Evolutionary conservation across 2,888 invertebrate species (phyloP).

Genomic region (Drosophila fulvimacula): DNA sequence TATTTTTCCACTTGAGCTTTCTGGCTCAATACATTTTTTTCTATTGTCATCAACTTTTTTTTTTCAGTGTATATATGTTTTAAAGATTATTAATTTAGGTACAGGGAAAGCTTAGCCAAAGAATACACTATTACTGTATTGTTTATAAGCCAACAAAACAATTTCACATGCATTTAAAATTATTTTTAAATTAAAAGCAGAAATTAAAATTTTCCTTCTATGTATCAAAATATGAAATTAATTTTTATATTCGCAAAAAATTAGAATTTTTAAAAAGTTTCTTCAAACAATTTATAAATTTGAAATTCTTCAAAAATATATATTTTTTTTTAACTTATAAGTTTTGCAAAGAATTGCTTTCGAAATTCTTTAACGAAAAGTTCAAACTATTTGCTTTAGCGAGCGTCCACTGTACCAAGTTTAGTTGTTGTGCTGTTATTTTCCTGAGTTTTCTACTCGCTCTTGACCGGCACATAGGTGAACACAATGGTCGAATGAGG

Average conservation of each 20-base stretch:
- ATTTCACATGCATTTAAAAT: background rate
- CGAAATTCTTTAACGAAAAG: background rate
- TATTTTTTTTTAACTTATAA: too few species aligned
- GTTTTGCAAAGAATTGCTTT: too few species aligned
- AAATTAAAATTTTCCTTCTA: background rate
- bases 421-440: conserved; percentile 13
- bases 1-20: conserved; percentile 8
- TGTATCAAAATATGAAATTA: background rate
- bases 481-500: conserved; percentile 88
- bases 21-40: background rate
- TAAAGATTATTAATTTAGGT: background rate
- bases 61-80: background rate
- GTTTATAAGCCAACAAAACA: background rate
- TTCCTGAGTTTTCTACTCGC: conserved; percentile 55
- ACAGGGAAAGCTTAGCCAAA: background rate
- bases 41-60: background rate
- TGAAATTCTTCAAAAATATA: too few species aligned
- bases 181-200: background rate
- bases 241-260: background rate
- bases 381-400: background rate
- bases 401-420: conserved; percentile 1
- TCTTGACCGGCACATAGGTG: conserved; percentile 88
- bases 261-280: too few species aligned
- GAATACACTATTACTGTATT: background rate
- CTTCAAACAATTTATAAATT: background rate